phyloP scores from a whole-genome alignment of 1,140 invertebrate species.

The Calliopsis andreniformis region DNA sequence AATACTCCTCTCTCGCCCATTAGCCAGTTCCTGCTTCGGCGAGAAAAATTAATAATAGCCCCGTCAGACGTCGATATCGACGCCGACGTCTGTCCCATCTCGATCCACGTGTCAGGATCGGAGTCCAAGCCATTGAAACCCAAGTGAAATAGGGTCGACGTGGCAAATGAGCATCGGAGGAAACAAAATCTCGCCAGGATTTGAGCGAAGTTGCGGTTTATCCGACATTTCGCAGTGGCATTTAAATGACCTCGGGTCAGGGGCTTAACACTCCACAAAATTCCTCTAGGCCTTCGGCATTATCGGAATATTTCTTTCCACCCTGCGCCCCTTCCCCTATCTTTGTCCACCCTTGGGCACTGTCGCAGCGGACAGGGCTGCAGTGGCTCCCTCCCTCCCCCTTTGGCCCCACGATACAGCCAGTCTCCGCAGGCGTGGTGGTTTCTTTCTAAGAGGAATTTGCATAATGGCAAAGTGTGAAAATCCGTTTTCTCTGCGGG shows the following conservation, averaged over 20 bases:
- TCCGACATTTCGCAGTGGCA: conserved; percentile 54
- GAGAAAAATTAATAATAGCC: conserved; percentile 34
- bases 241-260: conserved; percentile 50
- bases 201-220: conserved; percentile 52
- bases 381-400: background rate
- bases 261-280: conserved; percentile 38
- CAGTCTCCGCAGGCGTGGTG: conserved; percentile 54
- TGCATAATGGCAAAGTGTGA: conserved; percentile 73
- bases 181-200: conserved; percentile 38
- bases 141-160: conserved; percentile 5
- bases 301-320: conserved; percentile 66
- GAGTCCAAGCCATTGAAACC: conserved; percentile 30
- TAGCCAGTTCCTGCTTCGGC: background rate
- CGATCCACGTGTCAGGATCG: conserved; percentile 1
- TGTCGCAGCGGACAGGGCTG: background rate
- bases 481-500: conserved; percentile 70
- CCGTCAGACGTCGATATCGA: conserved; percentile 16
- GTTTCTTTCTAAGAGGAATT: conserved; percentile 71
- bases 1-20: background rate
- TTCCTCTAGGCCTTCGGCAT: conserved; percentile 57
- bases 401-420: conserved; percentile 27
- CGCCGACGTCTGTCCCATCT: background rate
- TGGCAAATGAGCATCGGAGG: conserved; percentile 14
- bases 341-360: background rate
- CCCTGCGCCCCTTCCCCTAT: conserved; percentile 24